phyloP scores from a whole-genome alignment of 2,113 vertebrate species.

The Mastomys coucha region DNA sequence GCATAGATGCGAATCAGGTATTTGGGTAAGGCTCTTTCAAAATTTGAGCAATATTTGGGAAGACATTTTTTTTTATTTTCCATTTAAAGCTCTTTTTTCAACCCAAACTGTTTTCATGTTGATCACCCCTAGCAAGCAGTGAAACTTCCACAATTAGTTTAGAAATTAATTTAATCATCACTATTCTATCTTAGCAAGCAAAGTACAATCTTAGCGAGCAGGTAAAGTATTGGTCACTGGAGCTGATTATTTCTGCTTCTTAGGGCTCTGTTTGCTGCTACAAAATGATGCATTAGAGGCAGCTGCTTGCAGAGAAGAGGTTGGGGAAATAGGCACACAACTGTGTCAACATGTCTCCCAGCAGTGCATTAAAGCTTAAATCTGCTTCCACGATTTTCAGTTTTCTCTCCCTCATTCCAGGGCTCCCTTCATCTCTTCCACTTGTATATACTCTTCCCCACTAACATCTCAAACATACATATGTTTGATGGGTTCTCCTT shows the following conservation, averaged over 20 bases:
- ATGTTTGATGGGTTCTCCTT: background rate
- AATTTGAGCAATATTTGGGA: background rate
- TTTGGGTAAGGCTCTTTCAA: background rate
- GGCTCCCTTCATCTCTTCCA: background rate
- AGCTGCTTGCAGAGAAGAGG: background rate
- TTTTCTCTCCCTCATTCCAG: background rate
- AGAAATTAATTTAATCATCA: conserved; percentile 44
- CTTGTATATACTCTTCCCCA: background rate
- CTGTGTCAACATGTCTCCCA: background rate
- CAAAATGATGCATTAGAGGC: background rate
- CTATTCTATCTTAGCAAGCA: conserved; percentile 9
- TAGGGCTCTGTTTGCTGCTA: background rate
- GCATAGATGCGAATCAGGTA: background rate
- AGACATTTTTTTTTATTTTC: background rate
- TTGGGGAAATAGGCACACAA: background rate
- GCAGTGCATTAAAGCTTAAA: background rate
- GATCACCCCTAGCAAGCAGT: background rate
- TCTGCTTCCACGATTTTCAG: background rate
- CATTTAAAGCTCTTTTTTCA: background rate
- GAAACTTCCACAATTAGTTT: conserved; percentile 39
- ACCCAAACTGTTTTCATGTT: background rate
- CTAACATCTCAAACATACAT: no score
- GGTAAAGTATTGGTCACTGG: conserved; percentile 9
- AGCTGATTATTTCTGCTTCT: conserved; percentile 42
- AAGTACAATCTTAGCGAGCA: conserved; percentile 27